Conservation (phyloP, 2,888 invertebrate genomes). For the Busseola fusca region DNA sequence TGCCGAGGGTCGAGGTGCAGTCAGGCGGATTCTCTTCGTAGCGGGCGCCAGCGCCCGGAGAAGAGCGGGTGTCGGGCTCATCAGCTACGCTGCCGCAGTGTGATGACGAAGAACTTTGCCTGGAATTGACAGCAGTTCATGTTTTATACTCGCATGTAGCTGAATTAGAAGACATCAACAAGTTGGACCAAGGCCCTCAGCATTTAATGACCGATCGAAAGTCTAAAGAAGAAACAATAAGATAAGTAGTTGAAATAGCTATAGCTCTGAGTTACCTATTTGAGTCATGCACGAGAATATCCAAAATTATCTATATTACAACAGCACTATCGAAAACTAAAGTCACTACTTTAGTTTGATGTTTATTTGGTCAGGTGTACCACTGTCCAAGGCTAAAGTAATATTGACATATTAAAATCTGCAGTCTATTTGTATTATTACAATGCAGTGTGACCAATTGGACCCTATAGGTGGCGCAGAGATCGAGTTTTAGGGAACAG, state of each 20-base stretch:
- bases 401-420: slow-evolving; percentile 16
- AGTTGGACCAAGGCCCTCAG: no score
- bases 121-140: slow-evolving; percentile 62
- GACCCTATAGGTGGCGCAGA: no score
- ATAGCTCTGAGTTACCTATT: background rate
- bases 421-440: slow-evolving; percentile 7
- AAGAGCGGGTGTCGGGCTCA: slow-evolving; percentile 87
- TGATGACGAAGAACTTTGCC: slow-evolving; percentile 88
- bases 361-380: slow-evolving; percentile 30
- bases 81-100: slow-evolving; percentile 86
- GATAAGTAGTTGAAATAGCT: background rate
- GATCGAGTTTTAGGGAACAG: no score
- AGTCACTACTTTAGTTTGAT: background rate
- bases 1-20: slow-evolving; percentile 85
- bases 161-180: background rate
- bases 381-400: slow-evolving; percentile 15
- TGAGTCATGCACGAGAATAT: background rate
- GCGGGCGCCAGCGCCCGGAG: slow-evolving; percentile 85
- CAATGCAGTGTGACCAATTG: background rate
- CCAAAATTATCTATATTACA: background rate
- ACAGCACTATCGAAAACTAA: background rate
- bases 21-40: slow-evolving; percentile 84
- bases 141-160: background rate
- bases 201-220: background rate
- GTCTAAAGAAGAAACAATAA: background rate